Conservation (phyloP, 2,113 vertebrate genomes). For the Ictalurus punctatus region DNA sequence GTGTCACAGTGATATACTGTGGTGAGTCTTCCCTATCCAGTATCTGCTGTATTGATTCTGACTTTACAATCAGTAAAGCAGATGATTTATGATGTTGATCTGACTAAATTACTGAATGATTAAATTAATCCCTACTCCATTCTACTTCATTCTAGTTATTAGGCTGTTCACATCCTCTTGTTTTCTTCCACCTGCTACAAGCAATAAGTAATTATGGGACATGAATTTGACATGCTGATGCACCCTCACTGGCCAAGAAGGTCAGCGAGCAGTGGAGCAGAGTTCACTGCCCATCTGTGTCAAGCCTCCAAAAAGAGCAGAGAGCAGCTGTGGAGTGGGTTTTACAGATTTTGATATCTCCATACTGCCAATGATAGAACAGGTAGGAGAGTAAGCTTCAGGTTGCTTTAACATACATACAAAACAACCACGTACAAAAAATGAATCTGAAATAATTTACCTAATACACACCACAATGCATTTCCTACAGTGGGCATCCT, state of each 20-base stretch:
- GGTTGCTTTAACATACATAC: background rate
- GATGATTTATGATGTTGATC: constrained; percentile 46
- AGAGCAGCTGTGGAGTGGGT: background rate
- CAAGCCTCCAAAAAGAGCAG: constrained; percentile 25
- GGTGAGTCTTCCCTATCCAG: background rate
- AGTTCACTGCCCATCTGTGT: constrained; percentile 48
- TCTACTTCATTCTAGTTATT: constrained; percentile 30
- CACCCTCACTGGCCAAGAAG: constrained; percentile 34
- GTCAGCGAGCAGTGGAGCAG: constrained; percentile 38
- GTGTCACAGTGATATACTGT: constrained; percentile 3
- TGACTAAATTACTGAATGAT: constrained; percentile 32
- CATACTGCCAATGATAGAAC: background rate
- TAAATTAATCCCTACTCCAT: constrained; percentile 25
- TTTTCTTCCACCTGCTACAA: constrained; percentile 42
- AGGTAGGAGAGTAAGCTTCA: background rate
- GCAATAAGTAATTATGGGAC: constrained; percentile 48
- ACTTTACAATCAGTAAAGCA: constrained; percentile 14
- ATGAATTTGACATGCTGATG: constrained; percentile 32
- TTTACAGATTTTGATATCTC: constrained; percentile 18
- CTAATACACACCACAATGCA: background rate
- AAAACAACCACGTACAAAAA: background rate
- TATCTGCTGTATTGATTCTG: constrained; percentile 25
- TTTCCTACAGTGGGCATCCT: background rate
- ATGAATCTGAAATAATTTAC: background rate
- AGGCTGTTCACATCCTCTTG: constrained; percentile 18